Conservation (phyloP, 1,140 invertebrate species). For the Kradibia gibbosae region DNA sequence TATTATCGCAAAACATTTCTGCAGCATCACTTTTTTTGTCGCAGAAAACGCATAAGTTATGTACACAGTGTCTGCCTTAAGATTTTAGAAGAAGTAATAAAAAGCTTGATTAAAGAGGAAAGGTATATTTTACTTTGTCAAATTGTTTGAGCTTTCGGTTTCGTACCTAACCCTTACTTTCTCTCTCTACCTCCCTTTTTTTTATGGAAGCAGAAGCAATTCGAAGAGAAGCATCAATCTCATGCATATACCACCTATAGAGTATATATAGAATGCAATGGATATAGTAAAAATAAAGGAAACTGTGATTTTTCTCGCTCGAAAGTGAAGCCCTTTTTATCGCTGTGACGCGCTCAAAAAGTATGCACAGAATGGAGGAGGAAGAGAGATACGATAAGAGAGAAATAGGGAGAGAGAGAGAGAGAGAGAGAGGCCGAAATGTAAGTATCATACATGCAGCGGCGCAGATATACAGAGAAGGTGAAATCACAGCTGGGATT, state of each 20-base stretch:
- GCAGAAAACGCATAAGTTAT: too few species aligned
- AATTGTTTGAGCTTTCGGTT: conserved; percentile 55
- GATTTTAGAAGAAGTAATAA: conserved; percentile 18
- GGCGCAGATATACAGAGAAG: background rate
- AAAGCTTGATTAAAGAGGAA: conserved; percentile 46
- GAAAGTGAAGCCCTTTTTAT: conserved; percentile 69
- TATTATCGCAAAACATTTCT: too few species aligned
- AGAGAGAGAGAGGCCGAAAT: background rate
- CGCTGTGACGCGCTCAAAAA: conserved; percentile 29
- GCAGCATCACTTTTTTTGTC: too few species aligned
- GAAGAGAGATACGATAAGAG: background rate
- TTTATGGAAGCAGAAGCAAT: background rate
- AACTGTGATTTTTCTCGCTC: conserved; percentile 65
- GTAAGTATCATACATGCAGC: too few species aligned
- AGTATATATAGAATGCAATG: background rate
- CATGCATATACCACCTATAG: background rate
- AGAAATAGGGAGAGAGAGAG: background rate
- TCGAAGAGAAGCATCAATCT: background rate
- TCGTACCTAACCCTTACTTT: background rate
- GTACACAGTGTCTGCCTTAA: background rate
- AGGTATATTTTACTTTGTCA: conserved; percentile 56
- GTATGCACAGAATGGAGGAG: background rate
- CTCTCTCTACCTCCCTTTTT: background rate
- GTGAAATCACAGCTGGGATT: conserved; percentile 9
- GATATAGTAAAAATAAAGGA: conserved; percentile 51